Evolutionary conservation across 2,797 vertebrate species (phyloP).

Genomic region (Bothrops alternatus): DNA sequence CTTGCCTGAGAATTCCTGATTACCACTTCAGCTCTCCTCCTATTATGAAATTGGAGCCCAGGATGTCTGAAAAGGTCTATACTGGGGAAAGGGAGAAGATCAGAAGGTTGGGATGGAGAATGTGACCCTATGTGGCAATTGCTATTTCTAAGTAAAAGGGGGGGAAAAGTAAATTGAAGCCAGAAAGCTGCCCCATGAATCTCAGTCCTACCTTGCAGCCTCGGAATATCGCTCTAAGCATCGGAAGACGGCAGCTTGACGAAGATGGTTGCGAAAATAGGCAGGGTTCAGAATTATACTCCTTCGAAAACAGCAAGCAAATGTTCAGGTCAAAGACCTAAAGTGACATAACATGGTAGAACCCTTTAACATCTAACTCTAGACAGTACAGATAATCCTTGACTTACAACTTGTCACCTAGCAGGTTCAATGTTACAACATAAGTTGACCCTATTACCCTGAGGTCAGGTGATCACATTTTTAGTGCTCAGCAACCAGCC

Average conservation of each 20-base stretch:
- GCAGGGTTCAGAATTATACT: constrained; percentile 74
- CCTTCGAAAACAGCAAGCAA: constrained; percentile 61
- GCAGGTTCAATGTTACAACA: neutral
- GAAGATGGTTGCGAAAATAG: constrained; percentile 77
- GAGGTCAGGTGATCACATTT: neutral
- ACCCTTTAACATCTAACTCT: constrained; percentile 39
- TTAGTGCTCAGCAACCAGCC: neutral
- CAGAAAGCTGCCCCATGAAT: constrained; percentile 25
- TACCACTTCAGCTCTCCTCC: neutral
- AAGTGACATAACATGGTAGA: constrained; percentile 35
- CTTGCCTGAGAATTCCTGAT: neutral
- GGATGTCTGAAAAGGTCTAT: neutral
- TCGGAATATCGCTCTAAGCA: constrained; percentile 73
- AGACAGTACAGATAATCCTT: neutral
- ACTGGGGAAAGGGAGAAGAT: neutral
- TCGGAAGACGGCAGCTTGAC: constrained; percentile 72
- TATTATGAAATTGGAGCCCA: neutral
- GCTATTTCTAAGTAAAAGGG: neutral
- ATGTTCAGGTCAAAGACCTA: constrained; percentile 21
- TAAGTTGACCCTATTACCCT: neutral
- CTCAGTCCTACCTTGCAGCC: constrained; percentile 73
- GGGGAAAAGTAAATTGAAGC: neutral
- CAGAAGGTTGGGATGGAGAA: neutral
- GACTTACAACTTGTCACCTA: neutral
- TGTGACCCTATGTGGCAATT: neutral